Evolutionary conservation across 2,888 invertebrate species (phyloP), one percentile per base, ranked within the genome.

Genomic region (Stenoptilia bipunctidactyla): DNA sequence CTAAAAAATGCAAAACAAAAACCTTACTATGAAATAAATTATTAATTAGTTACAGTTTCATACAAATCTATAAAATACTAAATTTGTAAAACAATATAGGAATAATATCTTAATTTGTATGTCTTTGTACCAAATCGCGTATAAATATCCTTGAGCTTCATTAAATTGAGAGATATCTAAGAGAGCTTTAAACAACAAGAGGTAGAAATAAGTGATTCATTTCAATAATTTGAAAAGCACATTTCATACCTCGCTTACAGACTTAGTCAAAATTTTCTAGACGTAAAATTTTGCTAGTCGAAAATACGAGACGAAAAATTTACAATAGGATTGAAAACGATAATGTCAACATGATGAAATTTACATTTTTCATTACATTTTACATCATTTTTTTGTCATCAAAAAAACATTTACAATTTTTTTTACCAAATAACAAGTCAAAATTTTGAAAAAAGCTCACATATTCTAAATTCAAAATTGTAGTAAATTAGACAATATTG

Each of bases 61-160:
- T 30, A 33, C 12, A 38, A 36, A 36, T 42, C 33, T 45, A 44
- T 42, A 42, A 55, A 64, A 45, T 47, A 53, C 66, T 73, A 70
- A 61, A 60, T 72, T 76, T 75, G 70, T 77, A 66, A 67, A 34
- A 73, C 63, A 66, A 68, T 57, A 60, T 67, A 73, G 60, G 62
- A 67, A 72, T 75, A 73, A 71, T 75, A 76, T 70, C 73, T 77
- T 73, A 75, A 65, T 75, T 80, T 77, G 77, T 77, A 72, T 74
- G 66, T 74, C 59, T 82, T 82, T 82, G 82, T 82, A 82, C 82
- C 79, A 77, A 77, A 76, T 65, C 54, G 61, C 70, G 58, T 60
- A 66, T 62, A 51, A 58, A 61, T 56, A 58, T 65, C 61, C 63
- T 67, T 63, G 63, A 62, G 64, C 63, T 59, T 61, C 43, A 49